A percentile compares a stretch with the other conserved stretches of the same genome.
These are phyloP conservation scores for Galago senegalensis DNA, from an alignment of 2,797 vertebrate genomes.

Conservation along the genomic window DNA sequence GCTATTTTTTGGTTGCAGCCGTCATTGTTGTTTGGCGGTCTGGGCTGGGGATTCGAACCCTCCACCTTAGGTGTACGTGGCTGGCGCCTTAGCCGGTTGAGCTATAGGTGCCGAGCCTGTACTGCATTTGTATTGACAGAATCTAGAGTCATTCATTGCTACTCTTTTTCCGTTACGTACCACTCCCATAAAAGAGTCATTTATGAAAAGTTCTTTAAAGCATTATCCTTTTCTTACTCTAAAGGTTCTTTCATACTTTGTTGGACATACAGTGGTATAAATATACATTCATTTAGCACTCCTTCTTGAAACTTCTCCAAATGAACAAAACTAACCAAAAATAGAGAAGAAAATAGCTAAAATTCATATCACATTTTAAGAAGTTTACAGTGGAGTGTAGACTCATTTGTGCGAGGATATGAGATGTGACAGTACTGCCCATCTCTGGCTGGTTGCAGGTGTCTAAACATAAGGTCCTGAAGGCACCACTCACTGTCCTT, in stretches of 20 bases:
- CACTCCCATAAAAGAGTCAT: neutral
- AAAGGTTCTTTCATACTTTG: conserved; percentile 24
- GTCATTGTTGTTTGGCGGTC: too few species aligned
- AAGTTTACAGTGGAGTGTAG: neutral
- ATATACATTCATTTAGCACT: conserved; percentile 16
- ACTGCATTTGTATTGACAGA: neutral
- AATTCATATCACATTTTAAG: neutral
- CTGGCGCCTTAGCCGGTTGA: too few species aligned
- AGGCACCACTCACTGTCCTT: neutral
- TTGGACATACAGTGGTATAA: conserved; percentile 42
- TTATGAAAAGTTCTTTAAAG: neutral
- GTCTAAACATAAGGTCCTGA: neutral
- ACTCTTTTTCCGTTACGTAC: neutral
- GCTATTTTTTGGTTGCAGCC: too few species aligned
- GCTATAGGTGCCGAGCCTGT: too few species aligned
- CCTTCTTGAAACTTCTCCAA: neutral
- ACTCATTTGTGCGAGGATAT: neutral
- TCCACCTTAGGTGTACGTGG: too few species aligned
- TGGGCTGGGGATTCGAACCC: too few species aligned
- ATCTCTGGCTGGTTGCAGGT: neutral
- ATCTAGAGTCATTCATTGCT: neutral
- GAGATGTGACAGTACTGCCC: neutral
- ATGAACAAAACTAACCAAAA: conserved; percentile 21
- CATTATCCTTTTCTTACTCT: neutral
- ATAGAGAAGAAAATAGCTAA: neutral